phyloP scores from a whole-genome alignment of 2,797 vertebrate species.

The Hoplostethus mediterraneus region DNA sequence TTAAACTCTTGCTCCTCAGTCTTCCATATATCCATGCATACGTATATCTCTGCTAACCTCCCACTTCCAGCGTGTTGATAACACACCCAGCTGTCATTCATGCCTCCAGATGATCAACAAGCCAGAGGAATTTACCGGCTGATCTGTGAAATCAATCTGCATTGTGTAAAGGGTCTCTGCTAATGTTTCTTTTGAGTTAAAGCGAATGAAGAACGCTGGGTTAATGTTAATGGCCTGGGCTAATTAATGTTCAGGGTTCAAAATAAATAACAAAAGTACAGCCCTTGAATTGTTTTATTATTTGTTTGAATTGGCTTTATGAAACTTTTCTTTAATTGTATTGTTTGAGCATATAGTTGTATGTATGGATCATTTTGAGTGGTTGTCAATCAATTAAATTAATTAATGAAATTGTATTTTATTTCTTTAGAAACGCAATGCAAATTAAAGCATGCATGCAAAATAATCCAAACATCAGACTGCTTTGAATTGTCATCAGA shows the following conservation, averaged over 20 bases:
- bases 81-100: constrained; percentile 5
- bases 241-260: not conserved
- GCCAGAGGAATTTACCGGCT: constrained; percentile 32
- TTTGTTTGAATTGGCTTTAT: not conserved
- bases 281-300: not conserved
- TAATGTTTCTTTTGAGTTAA: constrained; percentile 3
- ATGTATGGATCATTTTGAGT: not conserved
- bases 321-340: not conserved
- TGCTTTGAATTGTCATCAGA: no score
- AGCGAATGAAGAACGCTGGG: not conserved
- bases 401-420: not conserved
- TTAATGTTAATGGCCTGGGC: not conserved
- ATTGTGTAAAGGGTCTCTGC: not conserved
- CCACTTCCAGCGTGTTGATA: not conserved
- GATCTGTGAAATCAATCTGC: constrained; percentile 21
- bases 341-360: no score
- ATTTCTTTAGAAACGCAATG: not conserved
- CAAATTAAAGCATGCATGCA: not conserved
- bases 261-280: not conserved
- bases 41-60: constrained; percentile 1
- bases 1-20: not conserved
- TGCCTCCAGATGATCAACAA: constrained; percentile 26
- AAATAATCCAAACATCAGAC: no score
- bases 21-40: no score
- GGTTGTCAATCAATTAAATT: not conserved